Evolutionary conservation across 1,140 invertebrate species (phyloP), one percentile per base, ranked within the genome.

Genomic region (Drosophila asahinai): DNA sequence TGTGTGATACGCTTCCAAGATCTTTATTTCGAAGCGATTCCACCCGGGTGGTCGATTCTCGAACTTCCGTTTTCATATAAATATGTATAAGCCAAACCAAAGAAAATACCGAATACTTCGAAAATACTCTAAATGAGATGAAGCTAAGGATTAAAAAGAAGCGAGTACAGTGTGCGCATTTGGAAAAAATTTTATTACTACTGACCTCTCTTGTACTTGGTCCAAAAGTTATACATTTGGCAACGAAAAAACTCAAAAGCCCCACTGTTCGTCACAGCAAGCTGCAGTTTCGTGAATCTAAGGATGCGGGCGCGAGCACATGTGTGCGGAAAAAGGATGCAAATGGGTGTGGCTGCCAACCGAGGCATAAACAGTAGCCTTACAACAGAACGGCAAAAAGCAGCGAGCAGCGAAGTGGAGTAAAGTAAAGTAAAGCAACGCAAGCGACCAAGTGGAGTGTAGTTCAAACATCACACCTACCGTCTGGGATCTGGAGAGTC

Each of bases 381-480:
- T 76, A 77, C 80, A 87, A 80, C 52, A 70, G 72, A 65, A 67
- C 52, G 36, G 54, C 80, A 81, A 72, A 52, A 52, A 67, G 57
- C 22, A 66, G 43, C 30, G 25, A 67, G 57, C 22, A 66, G 43
- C 30, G 25, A 43, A 76, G 66, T 60, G 74, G 43, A 65, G 68
- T 27, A 61, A 70, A 75, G 76, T 42, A 66, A 73, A 77, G 64
- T 49, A 58, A 66, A 36, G 58, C 27, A 70, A 27, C 71, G 52
- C 60, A 65, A 57, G 74, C 64, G 51, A 61, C 61, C 71, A 70
- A 73, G 83, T 87, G 70, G 80, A 87, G 83, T 87, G 83, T 80
- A 87, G 83, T 87, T 87, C 83, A 87, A 87, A 87, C 77, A 87
- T 87, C 66, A 87, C 83, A 87, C 83, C 83, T 87, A 86, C 66